Conservation (phyloP, 2,797 vertebrate genomes). For the Rhodeus uyekii region DNA sequence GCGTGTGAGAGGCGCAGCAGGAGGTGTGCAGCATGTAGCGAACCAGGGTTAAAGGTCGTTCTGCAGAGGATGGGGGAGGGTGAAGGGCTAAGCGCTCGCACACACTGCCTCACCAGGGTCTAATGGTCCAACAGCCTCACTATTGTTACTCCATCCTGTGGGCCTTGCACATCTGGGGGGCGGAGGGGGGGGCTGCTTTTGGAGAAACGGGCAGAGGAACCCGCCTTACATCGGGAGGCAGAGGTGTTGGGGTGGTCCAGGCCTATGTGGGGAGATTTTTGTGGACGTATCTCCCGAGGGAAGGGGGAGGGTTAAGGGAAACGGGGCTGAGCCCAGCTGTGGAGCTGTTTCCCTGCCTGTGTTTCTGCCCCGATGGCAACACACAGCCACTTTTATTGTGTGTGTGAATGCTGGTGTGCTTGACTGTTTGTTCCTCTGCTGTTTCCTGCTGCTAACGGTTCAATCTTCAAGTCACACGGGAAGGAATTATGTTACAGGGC, state of each 20-base stretch:
- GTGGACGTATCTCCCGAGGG: slow-evolving; percentile 5
- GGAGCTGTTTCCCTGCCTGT: slow-evolving; percentile 7
- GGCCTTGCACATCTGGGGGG: slow-evolving; percentile 54
- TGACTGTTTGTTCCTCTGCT: slow-evolving; percentile 59
- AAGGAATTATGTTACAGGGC: slow-evolving; percentile 63
- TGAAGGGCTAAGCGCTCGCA: slow-evolving; percentile 55
- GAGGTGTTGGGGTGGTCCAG: slow-evolving; percentile 13
- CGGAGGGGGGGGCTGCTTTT: slow-evolving; percentile 10
- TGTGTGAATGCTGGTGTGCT: slow-evolving; percentile 51
- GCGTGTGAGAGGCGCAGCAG: slow-evolving; percentile 68
- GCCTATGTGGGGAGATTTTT: not conserved
- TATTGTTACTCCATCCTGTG: slow-evolving; percentile 50
- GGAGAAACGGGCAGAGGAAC: slow-evolving; percentile 30
- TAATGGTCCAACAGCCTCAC: slow-evolving; percentile 65
- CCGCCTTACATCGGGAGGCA: not conserved
- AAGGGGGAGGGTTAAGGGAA: not conserved
- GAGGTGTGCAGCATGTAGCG: slow-evolving; percentile 52
- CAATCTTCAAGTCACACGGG: slow-evolving; percentile 68
- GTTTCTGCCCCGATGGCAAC: slow-evolving; percentile 31
- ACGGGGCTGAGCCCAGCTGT: slow-evolving; percentile 29
- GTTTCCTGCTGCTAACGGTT: slow-evolving; percentile 74
- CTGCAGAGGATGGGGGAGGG: slow-evolving; percentile 59
- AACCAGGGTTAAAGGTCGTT: slow-evolving; percentile 67
- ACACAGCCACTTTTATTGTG: slow-evolving; percentile 29
- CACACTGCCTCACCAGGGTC: slow-evolving; percentile 41